Conservation (phyloP, 2,797 vertebrate species). For the Cephalopachus bancanus region DNA sequence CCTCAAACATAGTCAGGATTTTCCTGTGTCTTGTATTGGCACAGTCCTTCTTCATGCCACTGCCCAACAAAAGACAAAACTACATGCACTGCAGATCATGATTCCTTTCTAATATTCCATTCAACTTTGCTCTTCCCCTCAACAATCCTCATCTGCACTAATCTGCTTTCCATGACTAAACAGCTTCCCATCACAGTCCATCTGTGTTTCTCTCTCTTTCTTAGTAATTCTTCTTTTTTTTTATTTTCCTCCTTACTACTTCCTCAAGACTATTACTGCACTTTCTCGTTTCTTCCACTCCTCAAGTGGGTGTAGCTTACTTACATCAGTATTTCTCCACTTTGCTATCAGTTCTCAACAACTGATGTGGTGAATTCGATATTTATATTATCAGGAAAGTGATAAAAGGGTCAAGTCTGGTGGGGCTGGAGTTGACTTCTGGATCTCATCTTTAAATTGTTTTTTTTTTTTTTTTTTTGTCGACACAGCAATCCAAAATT, state of each 20-base stretch:
- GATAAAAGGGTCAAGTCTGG: neutral
- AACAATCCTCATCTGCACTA: neutral
- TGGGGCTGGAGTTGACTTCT: neutral
- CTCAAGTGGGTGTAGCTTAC: neutral
- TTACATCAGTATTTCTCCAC: accelerated
- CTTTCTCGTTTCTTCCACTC: neutral
- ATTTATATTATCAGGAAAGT: neutral
- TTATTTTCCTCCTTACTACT: neutral
- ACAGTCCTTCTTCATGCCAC: neutral
- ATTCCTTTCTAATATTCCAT: neutral
- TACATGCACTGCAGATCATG: neutral
- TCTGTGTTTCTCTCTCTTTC: neutral
- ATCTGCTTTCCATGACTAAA: neutral
- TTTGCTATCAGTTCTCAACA: accelerated
- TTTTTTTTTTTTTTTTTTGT: neutral
- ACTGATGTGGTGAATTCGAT: neutral
- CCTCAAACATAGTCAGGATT: neutral
- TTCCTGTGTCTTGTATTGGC: neutral
- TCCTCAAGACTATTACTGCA: accelerated
- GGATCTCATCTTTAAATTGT: neutral
- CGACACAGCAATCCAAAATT: neutral
- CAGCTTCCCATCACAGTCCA: neutral
- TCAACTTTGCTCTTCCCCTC: neutral
- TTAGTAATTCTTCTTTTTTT: neutral
- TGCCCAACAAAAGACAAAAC: neutral